These are phyloP conservation scores for Zingel zingel DNA, from an alignment of 2,113 vertebrate species.

Conservation along the genomic window DNA sequence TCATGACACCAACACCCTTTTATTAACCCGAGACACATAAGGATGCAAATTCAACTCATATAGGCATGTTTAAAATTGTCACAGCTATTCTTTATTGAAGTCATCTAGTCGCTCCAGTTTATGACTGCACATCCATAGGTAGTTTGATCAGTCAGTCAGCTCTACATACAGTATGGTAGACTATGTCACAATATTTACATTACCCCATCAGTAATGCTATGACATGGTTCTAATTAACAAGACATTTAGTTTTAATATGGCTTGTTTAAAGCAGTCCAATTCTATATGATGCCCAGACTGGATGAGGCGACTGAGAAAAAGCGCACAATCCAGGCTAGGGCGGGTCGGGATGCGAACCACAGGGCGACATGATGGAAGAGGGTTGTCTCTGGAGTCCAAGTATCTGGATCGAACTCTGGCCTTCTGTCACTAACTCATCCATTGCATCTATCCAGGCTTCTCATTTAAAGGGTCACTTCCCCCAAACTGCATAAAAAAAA, in stretches of 20 bases:
- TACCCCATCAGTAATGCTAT: constrained; percentile 57
- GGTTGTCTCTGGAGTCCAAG: constrained; percentile 24
- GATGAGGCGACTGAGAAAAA: constrained; percentile 21
- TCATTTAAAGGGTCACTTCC: constrained; percentile 14
- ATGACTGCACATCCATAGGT: constrained; percentile 63
- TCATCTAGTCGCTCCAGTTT: constrained; percentile 50
- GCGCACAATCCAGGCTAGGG: not conserved
- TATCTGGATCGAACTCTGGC: constrained; percentile 7
- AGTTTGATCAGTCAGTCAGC: constrained; percentile 59
- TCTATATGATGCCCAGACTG: constrained; percentile 31
- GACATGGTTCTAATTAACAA: constrained; percentile 63
- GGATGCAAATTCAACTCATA: constrained; percentile 11
- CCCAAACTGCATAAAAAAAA: not conserved
- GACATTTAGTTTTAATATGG: constrained; percentile 74
- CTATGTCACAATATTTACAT: constrained; percentile 75
- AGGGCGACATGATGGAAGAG: constrained; percentile 26
- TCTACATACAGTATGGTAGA: constrained; percentile 73
- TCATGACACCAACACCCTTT: constrained; percentile 13
- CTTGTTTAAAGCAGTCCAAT: constrained; percentile 73
- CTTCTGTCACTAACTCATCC: constrained; percentile 9
- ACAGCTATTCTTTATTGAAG: constrained; percentile 81
- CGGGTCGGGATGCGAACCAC: constrained; percentile 30
- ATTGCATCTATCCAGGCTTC: not conserved
- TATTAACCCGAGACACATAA: constrained; percentile 8
- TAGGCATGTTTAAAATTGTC: constrained; percentile 69